These are phyloP conservation scores for Crossoptilon crossoptilon DNA, from an alignment of 2,797 vertebrate genomes.

Conservation along the genomic window DNA sequence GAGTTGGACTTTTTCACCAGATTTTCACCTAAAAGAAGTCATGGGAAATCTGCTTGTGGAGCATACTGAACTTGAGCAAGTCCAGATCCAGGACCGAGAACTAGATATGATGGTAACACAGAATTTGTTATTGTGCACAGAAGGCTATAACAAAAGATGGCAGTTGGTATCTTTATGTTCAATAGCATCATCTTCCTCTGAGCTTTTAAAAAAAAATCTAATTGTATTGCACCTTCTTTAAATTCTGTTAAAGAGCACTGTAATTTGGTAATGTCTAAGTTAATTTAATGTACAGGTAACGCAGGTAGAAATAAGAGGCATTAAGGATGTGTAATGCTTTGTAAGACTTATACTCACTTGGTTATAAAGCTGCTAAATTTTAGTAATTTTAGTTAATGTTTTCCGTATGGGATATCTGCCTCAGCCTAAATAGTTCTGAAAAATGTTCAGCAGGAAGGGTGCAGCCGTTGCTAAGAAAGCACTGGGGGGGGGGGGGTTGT, in stretches of 20 bases:
- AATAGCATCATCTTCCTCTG: neutral
- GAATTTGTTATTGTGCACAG: neutral
- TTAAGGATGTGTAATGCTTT: neutral
- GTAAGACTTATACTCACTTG: neutral
- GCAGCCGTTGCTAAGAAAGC: neutral
- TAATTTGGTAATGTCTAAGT: neutral
- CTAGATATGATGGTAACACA: neutral
- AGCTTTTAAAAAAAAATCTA: neutral
- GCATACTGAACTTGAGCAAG: neutral
- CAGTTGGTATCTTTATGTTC: neutral
- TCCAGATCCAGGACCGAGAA: too few relatives aligned
- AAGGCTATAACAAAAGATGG: neutral
- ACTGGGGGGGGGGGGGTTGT: neutral
- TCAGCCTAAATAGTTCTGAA: neutral
- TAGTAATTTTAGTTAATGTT: neutral
- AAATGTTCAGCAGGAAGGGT: neutral
- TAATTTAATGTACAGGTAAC: neutral
- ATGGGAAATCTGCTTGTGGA: neutral
- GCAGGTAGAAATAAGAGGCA: neutral
- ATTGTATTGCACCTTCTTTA: neutral
- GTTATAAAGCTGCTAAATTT: neutral
- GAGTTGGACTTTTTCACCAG: neutral
- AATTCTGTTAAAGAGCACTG: neutral
- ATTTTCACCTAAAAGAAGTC: neutral
- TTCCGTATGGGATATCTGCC: neutral